These are phyloP conservation scores for Myxocyprinus asiaticus DNA, from an alignment of 2,113 vertebrate species.

Conservation along the genomic window DNA sequence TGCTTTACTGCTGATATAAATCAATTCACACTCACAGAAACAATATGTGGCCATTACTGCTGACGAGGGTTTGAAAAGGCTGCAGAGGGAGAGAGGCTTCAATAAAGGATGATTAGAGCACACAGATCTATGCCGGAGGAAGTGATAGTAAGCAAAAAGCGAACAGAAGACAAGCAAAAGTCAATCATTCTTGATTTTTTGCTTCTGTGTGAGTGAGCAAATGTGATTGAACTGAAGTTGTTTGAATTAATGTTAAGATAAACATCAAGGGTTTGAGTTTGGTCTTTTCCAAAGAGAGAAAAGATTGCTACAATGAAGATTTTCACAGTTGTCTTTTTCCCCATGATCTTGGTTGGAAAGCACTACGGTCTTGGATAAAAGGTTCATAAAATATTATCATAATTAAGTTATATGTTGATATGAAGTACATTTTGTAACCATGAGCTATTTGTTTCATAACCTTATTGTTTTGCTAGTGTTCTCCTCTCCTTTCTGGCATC, in stretches of 20 bases:
- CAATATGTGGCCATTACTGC: conserved; percentile 80
- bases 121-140: conserved; percentile 64
- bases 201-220: conserved; percentile 5
- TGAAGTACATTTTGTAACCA: too few relatives aligned
- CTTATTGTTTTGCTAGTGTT: too few relatives aligned
- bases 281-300: conserved; percentile 28
- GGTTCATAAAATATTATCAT: too few relatives aligned
- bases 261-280: conserved; percentile 6
- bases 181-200: conserved; percentile 56
- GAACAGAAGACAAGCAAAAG: conserved; percentile 53
- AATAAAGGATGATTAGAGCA: conserved; percentile 73
- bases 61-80: conserved; percentile 73
- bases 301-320: neutral
- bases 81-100: conserved; percentile 68
- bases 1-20: conserved; percentile 77
- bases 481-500: too few relatives aligned
- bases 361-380: neutral
- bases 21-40: conserved; percentile 82
- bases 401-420: too few relatives aligned
- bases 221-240: conserved; percentile 27
- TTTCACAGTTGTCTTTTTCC: too few relatives aligned
- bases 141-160: conserved; percentile 60
- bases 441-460: too few relatives aligned
- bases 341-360: neutral
- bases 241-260: conserved; percentile 33